Conservation (phyloP, 2,113 vertebrate species). For the Phalacrocorax carbo region DNA sequence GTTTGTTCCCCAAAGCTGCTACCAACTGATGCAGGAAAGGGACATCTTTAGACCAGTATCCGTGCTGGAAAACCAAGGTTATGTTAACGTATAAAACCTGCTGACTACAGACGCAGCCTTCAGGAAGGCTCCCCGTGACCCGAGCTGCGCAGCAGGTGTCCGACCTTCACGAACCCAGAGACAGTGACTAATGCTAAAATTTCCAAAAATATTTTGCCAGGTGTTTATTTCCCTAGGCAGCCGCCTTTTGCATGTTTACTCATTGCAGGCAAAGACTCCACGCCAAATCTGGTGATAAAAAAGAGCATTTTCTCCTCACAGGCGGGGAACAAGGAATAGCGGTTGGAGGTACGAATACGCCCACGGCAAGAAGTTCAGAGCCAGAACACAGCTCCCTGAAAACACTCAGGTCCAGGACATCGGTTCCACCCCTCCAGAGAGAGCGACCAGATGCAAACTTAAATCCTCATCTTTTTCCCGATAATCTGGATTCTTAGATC, state of each 20-base stretch:
- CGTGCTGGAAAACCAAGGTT: background rate
- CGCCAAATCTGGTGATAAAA: background rate
- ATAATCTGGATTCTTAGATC: background rate
- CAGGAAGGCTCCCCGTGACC: background rate
- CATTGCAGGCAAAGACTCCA: background rate
- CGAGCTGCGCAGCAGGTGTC: background rate
- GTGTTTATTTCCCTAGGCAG: conserved; percentile 17
- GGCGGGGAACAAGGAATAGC: background rate
- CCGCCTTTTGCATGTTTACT: background rate
- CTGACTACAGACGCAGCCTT: background rate
- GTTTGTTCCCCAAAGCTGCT: background rate
- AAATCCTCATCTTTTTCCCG: background rate
- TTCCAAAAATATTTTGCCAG: conserved; percentile 13
- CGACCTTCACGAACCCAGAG: rapidly evolving
- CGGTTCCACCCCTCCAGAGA: background rate
- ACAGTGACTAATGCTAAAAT: background rate
- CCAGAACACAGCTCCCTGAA: background rate
- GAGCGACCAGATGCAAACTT: background rate
- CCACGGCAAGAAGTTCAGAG: background rate
- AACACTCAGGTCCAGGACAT: background rate
- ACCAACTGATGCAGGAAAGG: background rate
- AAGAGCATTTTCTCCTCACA: background rate
- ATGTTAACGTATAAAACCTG: rapidly evolving
- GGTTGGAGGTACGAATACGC: background rate
- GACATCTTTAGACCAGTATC: background rate